These are phyloP conservation scores for Aphis gossypii DNA, from an alignment of 1,140 invertebrate species.

Conservation along the genomic window DNA sequence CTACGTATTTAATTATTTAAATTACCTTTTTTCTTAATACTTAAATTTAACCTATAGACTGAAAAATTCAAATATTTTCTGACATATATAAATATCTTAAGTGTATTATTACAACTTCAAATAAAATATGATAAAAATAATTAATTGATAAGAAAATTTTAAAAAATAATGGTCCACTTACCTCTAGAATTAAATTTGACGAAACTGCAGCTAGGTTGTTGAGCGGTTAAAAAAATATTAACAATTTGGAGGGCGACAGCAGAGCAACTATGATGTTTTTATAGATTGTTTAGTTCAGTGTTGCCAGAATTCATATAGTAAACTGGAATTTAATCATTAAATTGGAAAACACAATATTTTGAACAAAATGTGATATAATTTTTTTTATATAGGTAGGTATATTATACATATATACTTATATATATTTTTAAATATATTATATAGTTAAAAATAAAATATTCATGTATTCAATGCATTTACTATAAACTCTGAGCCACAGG, in stretches of 20 bases:
- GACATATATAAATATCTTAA: no score
- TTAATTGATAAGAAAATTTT: not conserved
- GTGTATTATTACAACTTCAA: no score
- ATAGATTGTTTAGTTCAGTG: not conserved
- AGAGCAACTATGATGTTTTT: not conserved
- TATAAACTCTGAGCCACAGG: not conserved
- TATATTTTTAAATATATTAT: not conserved
- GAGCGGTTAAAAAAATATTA: not conserved
- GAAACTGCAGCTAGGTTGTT: not conserved
- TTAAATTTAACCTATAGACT: no score
- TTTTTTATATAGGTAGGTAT: no score
- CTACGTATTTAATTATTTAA: not conserved
- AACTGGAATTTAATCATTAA: not conserved
- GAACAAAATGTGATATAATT: not conserved
- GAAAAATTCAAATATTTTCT: no score
- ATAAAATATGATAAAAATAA: no score
- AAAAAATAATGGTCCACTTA: not conserved
- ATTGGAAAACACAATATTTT: constrained; percentile 19
- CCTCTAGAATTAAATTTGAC: not conserved
- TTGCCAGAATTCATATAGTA: not conserved
- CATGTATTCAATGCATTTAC: not conserved
- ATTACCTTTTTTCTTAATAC: no score
- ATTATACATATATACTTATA: no score
- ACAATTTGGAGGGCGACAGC: not conserved
- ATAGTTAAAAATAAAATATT: not conserved